A percentile compares a stretch with the other conserved stretches of the same genome.
phyloP scores from a whole-genome alignment of 2,797 vertebrate genomes.

The Pantherophis vulpinus region DNA sequence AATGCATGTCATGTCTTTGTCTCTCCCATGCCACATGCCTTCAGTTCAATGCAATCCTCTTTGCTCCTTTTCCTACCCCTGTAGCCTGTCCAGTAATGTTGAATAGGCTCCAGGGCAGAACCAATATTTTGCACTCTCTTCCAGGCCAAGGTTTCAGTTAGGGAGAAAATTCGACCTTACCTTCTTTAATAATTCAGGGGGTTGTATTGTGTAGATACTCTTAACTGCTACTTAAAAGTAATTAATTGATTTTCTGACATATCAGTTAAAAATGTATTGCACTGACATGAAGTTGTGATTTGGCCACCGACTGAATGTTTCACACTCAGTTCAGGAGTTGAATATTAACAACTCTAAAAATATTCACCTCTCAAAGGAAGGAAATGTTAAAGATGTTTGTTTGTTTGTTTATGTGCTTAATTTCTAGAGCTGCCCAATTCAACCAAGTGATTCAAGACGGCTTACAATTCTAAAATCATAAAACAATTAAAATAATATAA shows the following conservation, averaged over 20 bases:
- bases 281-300: constrained; percentile 76
- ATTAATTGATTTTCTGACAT: constrained; percentile 99
- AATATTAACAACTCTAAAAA: constrained; percentile 63
- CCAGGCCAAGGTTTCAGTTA: constrained; percentile 59
- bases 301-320: constrained; percentile 59
- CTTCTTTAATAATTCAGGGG: constrained; percentile 94
- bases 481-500: background rate
- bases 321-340: constrained; percentile 51
- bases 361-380: constrained; percentile 64
- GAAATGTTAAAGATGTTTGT: constrained; percentile 48
- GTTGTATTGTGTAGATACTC: constrained; percentile 85
- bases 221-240: constrained; percentile 97
- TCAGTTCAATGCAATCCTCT: background rate
- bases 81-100: constrained; percentile 51
- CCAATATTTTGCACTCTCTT: constrained; percentile 60
- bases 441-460: background rate
- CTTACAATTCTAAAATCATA: background rate
- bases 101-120: constrained; percentile 63
- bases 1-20: background rate
- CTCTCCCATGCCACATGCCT: constrained; percentile 20
- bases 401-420: background rate
- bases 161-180: constrained; percentile 66
- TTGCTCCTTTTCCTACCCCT: constrained; percentile 34
- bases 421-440: background rate
- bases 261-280: constrained; percentile 86